Base-by-base conservation (phyloP, 2,797 vertebrate genomes). In the Schizothorax lantsangensis region DNA sequence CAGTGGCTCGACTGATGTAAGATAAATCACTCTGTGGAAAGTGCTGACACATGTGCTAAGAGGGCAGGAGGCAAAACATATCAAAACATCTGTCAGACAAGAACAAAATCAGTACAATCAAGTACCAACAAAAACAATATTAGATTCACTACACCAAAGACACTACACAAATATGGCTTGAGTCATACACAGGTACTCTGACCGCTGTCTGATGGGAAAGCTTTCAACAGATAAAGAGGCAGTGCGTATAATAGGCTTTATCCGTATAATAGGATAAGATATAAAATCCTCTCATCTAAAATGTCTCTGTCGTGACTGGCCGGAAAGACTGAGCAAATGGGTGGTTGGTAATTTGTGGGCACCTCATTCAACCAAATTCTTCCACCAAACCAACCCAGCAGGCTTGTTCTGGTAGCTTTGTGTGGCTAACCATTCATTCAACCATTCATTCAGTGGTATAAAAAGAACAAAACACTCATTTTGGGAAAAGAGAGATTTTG, bases 211-310 rank as follows among this genome's bases (percentile, higher is more conserved):
- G 68, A 83, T 43, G 47, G 30, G 23, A 83, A 54, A 72, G 49
- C 14, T 72, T 45, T 40, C 17, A 33, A 59, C 49, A 59, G n/a
- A 59, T 73, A 57, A 71, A n/a, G 11, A 79, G 38, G 23, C 40
- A 26, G 36, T 54, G 74, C 10, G 0, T 49, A 36, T 79, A 79
- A 38, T 64, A 43, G 78, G 78, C 36, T 79, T 64, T 30, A 64
- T 38, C 33, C 3, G 2, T 38, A 57, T 57, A 59, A 78, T 59
- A 78, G 75, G 75, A 57, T 78, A 36, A 62, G 54, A 40, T 26
- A 40, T 59, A 62, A 62, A 26, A 59, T 40, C 77, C 57, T 43
- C 38, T n/a, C 33, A 62, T 40, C 54, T 62, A 43, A 79, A 79
- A 79, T 40, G 77, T 26, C 54, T 45, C 69, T 72, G 71, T 43